phyloP scores from a whole-genome alignment of 2,113 vertebrate species.

The Gopherus flavomarginatus region DNA sequence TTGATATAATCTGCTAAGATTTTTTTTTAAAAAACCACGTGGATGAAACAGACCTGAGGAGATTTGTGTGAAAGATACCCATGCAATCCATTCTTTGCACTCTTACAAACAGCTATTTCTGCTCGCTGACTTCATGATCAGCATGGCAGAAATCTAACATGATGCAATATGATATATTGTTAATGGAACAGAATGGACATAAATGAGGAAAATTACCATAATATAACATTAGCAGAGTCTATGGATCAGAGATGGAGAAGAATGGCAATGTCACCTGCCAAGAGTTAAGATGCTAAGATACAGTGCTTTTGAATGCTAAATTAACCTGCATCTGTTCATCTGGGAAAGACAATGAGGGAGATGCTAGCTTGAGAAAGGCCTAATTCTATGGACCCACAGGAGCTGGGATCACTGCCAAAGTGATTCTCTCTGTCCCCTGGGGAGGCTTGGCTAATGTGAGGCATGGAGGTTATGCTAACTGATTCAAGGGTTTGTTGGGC shows the following conservation, averaged over 20 bases:
- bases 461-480: background rate
- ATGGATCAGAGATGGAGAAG: rapidly evolving
- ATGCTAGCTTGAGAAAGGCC: background rate
- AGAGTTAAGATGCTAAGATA: constrained; percentile 22
- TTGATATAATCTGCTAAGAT: constrained; percentile 70
- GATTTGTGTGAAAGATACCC: constrained; percentile 43
- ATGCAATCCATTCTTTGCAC: background rate
- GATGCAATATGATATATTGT: background rate
- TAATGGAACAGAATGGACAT: background rate
- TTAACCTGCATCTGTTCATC: background rate
- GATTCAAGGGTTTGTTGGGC: background rate
- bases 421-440: background rate
- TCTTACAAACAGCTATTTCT: constrained; percentile 19
- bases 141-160: constrained; percentile 38
- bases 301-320: background rate
- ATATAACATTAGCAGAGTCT: background rate
- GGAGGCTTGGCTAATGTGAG: background rate
- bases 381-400: background rate
- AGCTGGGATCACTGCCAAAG: background rate
- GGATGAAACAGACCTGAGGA: constrained; percentile 51
- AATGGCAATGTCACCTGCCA: background rate
- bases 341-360: background rate
- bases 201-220: background rate
- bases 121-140: background rate
- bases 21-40: constrained; percentile 29